A percentile compares a stretch with the other conserved stretches of the same genome.
phyloP scores from a whole-genome alignment of 2,888 invertebrate species.

The Tenthredo scrophulariae region DNA sequence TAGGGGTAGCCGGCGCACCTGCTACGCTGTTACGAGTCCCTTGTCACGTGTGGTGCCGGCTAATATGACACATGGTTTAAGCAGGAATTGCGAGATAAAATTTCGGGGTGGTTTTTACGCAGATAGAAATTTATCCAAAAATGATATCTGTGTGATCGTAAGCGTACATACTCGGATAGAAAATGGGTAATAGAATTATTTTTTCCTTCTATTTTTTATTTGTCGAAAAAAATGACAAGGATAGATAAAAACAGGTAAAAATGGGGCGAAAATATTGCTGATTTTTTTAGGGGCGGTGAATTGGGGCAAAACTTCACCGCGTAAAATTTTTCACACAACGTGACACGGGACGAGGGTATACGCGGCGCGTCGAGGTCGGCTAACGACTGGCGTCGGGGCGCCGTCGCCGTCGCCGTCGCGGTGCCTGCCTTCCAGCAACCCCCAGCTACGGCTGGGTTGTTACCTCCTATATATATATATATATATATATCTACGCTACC shows the following conservation, averaged over 20 bases:
- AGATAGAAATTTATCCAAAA: background rate
- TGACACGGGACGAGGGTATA: slow-evolving; percentile 59
- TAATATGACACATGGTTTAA: slow-evolving; percentile 9
- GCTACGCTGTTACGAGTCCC: slow-evolving; percentile 32
- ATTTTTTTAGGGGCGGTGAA: background rate
- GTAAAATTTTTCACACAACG: slow-evolving; percentile 1
- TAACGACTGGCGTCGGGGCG: slow-evolving; percentile 77
- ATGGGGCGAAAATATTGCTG: background rate
- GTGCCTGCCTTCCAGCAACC: slow-evolving; percentile 39
- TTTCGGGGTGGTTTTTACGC: background rate
- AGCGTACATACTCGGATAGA: too few species aligned
- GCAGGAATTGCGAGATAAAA: background rate
- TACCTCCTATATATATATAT: slow-evolving; percentile 12
- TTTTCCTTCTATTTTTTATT: background rate
- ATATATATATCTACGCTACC: background rate
- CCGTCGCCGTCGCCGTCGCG: slow-evolving; percentile 73
- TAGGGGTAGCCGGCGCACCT: slow-evolving; percentile 29
- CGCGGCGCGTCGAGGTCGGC: slow-evolving; percentile 75
- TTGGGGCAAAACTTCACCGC: background rate
- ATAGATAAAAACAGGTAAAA: background rate
- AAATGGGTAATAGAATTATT: too few species aligned
- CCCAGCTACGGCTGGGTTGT: slow-evolving; percentile 45
- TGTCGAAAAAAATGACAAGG: background rate
- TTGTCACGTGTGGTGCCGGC: slow-evolving; percentile 19
- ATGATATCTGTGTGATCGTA: background rate